Percentiles rank a stretch among this genome's conserved stretches.
phyloP scores from a whole-genome alignment of 1,140 invertebrate genomes.

The Drosophila trapezifrons region DNA sequence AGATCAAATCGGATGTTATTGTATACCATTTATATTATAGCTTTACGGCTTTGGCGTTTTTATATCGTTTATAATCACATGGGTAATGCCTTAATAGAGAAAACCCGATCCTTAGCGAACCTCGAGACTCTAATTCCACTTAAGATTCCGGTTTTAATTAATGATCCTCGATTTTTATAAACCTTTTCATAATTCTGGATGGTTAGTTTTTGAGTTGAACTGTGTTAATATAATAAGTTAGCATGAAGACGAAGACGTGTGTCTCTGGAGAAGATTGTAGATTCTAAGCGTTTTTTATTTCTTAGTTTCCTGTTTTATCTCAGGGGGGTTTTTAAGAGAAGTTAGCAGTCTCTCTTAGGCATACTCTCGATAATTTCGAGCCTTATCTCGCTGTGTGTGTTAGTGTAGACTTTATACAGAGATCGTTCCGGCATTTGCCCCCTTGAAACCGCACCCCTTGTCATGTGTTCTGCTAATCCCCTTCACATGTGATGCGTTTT shows the following conservation, averaged over 20 bases:
- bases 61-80: constrained; percentile 14
- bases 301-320: background rate
- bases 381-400: background rate
- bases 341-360: constrained; percentile 8
- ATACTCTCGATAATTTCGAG: background rate
- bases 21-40: constrained; percentile 4
- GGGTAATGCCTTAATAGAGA: constrained; percentile 8
- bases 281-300: background rate
- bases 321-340: constrained; percentile 8
- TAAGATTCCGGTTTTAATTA: constrained; percentile 17
- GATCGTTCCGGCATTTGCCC: background rate
- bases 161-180: background rate
- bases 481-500: constrained; percentile 30
- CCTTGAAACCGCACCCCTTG: constrained; percentile 6
- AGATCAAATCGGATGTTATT: constrained; percentile 5
- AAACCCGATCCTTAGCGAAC: constrained; percentile 5
- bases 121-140: constrained; percentile 10
- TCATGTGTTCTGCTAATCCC: constrained; percentile 26
- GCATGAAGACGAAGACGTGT: constrained; percentile 10
- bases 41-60: background rate
- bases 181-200: constrained; percentile 9
- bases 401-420: constrained; percentile 8
- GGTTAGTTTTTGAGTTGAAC: background rate
- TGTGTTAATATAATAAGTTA: constrained; percentile 17
- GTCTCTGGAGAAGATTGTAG: constrained; percentile 1